Conservation (phyloP, 2,797 vertebrate genomes). For the Sebastes kiyomatsui region DNA sequence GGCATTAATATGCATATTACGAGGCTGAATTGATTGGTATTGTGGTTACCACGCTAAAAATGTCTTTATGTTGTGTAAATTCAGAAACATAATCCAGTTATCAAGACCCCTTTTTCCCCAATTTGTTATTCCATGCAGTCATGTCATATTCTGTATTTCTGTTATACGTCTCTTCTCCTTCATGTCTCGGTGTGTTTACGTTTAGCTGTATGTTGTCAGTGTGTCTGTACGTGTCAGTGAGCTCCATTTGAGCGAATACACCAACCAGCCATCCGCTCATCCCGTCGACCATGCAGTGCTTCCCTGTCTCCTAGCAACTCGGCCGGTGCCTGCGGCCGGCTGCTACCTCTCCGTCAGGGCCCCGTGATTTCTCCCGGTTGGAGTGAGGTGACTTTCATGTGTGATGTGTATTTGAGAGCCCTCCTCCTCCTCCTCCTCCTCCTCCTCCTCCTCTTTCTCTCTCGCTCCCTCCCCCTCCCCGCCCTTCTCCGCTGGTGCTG, state of each 20-base stretch:
- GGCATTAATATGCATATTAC: not conserved
- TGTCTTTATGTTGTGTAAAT: not conserved
- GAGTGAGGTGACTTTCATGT: constrained; percentile 79
- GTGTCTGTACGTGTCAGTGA: constrained; percentile 61
- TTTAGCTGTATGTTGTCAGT: constrained; percentile 49
- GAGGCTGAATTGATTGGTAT: not conserved
- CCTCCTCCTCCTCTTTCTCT: not conserved
- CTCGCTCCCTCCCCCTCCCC: not conserved
- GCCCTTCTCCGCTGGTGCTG: constrained; percentile 53
- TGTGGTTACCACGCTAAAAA: not conserved
- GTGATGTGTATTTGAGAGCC: constrained; percentile 71
- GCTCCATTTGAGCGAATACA: constrained; percentile 58
- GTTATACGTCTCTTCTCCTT: constrained; percentile 6
- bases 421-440: constrained; percentile 21
- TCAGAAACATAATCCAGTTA: not conserved
- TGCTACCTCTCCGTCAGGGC: constrained; percentile 78
- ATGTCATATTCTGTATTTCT: constrained; percentile 8
- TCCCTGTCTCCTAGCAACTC: constrained; percentile 81
- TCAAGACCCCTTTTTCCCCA: not conserved
- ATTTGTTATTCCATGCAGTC: not conserved
- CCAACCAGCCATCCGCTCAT: constrained; percentile 60
- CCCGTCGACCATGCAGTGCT: constrained; percentile 53
- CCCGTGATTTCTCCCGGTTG: constrained; percentile 71
- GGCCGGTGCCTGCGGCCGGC: constrained; percentile 62
- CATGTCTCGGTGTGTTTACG: constrained; percentile 44